A percentile compares a stretch with the other conserved stretches of the same genome.
phyloP scores from a whole-genome alignment of 2,113 vertebrate genomes.

The Antechinus stuartii region DNA sequence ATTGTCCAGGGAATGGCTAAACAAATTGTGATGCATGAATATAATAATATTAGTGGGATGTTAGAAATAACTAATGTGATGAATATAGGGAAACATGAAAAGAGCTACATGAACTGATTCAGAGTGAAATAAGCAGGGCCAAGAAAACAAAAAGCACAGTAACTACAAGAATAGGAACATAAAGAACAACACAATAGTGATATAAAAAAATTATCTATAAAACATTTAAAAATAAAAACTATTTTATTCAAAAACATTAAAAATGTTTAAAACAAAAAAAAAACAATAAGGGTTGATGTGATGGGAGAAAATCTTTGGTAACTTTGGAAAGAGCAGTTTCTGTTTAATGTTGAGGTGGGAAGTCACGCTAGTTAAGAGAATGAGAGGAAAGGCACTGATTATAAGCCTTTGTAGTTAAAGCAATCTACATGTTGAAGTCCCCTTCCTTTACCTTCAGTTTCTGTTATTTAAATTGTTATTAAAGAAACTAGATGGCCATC shows the following conservation, averaged over 20 bases:
- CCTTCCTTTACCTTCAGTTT: neutral
- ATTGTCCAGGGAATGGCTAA: neutral
- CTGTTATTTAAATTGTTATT: neutral
- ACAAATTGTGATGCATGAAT: neutral
- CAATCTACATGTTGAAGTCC: neutral
- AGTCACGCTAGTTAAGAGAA: neutral
- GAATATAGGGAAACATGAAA: neutral
- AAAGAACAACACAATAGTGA: neutral
- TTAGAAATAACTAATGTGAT: neutral
- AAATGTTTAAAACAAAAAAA: neutral
- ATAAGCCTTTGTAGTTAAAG: neutral
- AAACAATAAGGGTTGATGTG: neutral
- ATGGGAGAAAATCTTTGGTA: neutral
- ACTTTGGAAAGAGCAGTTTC: neutral
- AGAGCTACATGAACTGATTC: neutral
- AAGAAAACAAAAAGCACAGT: neutral
- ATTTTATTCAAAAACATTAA: neutral
- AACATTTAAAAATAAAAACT: neutral
- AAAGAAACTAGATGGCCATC: neutral
- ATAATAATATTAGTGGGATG: neutral
- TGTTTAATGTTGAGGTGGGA: too few relatives aligned
- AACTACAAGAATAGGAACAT: neutral
- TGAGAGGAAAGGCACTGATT: neutral
- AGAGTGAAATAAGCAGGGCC: neutral
- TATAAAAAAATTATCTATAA: neutral